A percentile compares a stretch with the other conserved stretches of the same genome.
Evolutionary conservation across 2,888 invertebrate genomes (phyloP).

Genomic region (Nebria brevicollis): DNA sequence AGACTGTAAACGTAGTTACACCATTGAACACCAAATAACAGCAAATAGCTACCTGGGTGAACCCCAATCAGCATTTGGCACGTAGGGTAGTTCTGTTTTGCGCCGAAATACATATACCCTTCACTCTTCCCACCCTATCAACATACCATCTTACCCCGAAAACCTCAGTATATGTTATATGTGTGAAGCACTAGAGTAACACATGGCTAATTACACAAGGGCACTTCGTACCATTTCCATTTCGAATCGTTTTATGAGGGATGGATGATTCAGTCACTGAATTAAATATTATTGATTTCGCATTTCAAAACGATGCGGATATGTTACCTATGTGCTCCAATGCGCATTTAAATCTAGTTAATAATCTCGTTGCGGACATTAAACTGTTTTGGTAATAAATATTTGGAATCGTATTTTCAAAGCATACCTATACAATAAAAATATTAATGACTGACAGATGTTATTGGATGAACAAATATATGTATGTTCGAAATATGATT

Average conservation of each 20-base stretch:
- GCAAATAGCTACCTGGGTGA: slow-evolving; percentile 33
- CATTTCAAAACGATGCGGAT: no score
- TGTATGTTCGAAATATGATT: slow-evolving; percentile 2
- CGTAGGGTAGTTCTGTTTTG: slow-evolving; percentile 25
- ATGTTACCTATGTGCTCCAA: no score
- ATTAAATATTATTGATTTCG: not conserved
- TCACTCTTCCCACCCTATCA: not conserved
- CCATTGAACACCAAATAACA: slow-evolving; percentile 33
- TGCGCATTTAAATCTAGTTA: no score
- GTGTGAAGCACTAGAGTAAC: not conserved
- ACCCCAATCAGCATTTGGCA: slow-evolving; percentile 30
- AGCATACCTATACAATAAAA: not conserved
- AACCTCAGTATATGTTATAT: not conserved
- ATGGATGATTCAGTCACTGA: not conserved
- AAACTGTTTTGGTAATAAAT: no score
- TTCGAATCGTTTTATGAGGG: not conserved
- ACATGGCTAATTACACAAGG: not conserved
- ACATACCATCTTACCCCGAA: not conserved
- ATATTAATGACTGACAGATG: not conserved
- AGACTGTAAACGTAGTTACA: slow-evolving; percentile 23
- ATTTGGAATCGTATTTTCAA: no score
- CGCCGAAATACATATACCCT: slow-evolving; percentile 12
- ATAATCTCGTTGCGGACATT: no score
- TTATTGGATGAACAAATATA: not conserved
- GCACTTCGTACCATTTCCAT: not conserved